These are phyloP conservation scores for Pyrgilauda ruficollis DNA, from an alignment of 2,113 vertebrate species.

Conservation along the genomic window DNA sequence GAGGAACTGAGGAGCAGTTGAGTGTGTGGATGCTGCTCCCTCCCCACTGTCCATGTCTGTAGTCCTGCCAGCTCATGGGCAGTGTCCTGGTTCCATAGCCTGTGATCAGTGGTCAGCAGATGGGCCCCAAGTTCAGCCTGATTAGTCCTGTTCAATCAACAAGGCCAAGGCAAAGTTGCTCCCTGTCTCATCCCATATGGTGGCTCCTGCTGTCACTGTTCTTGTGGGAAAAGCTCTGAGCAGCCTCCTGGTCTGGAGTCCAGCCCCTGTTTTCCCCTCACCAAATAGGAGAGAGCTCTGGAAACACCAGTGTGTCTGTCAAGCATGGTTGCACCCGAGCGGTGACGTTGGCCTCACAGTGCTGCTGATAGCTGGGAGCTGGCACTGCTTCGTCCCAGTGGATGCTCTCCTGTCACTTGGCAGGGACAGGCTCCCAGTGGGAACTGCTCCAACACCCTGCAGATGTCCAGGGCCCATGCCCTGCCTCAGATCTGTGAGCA, in stretches of 20 bases:
- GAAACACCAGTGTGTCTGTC: neutral
- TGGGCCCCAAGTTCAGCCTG: slow-evolving; percentile 2
- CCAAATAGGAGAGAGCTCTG: neutral
- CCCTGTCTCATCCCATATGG: slow-evolving; percentile 33
- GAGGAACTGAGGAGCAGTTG: neutral
- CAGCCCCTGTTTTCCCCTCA: neutral
- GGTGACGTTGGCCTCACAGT: accelerated
- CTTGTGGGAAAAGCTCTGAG: slow-evolving; percentile 7
- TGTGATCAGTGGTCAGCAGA: slow-evolving; percentile 5
- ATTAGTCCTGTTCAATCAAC: slow-evolving; percentile 9
- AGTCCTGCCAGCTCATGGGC: neutral
- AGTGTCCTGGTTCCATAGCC: neutral
- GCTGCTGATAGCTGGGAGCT: neutral
- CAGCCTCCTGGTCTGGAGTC: neutral
- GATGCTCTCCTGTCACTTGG: neutral
- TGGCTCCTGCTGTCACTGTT: slow-evolving; percentile 27
- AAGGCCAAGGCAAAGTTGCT: slow-evolving; percentile 5
- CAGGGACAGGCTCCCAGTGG: neutral
- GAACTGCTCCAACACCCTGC: neutral
- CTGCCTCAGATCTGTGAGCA: neutral
- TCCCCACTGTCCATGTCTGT: accelerated
- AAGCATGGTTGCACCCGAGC: neutral
- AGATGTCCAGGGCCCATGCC: neutral
- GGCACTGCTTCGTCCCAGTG: neutral
- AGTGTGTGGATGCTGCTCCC: neutral